These are phyloP conservation scores for Dromiciops gliroides DNA, from an alignment of 2,113 vertebrate genomes.

Conservation along the genomic window DNA sequence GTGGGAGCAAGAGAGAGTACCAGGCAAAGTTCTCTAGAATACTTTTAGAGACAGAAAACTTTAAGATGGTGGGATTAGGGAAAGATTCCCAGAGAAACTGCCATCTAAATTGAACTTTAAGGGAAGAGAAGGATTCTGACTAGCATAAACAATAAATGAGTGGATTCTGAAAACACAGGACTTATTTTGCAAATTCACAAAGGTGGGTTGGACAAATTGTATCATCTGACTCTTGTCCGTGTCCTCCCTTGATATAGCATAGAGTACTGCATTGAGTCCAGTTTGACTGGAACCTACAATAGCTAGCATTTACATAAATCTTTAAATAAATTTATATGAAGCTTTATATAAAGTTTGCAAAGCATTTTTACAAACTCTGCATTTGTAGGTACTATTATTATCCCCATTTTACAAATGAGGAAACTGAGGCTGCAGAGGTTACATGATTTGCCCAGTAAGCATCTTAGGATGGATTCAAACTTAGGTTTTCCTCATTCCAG, in stretches of 20 bases:
- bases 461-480: not conserved
- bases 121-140: no score
- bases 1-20: not conserved
- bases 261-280: not conserved
- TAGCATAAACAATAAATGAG: not conserved
- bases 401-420: not conserved
- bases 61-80: not conserved
- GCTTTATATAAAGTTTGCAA: not conserved
- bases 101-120: not conserved
- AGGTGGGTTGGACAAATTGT: not conserved
- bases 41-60: not conserved
- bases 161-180: not conserved
- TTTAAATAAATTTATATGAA: no score
- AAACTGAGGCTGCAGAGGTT: no score
- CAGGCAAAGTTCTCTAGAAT: not conserved
- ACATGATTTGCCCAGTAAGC: no score
- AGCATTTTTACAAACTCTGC: not conserved
- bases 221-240: not conserved
- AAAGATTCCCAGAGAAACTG: not conserved
- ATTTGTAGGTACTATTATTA: not conserved
- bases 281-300: not conserved
- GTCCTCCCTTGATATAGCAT: not conserved
- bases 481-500: not conserved
- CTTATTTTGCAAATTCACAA: not conserved
- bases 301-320: not conserved